Conservation (phyloP, 2,797 vertebrate genomes). For the Acomys russatus region DNA sequence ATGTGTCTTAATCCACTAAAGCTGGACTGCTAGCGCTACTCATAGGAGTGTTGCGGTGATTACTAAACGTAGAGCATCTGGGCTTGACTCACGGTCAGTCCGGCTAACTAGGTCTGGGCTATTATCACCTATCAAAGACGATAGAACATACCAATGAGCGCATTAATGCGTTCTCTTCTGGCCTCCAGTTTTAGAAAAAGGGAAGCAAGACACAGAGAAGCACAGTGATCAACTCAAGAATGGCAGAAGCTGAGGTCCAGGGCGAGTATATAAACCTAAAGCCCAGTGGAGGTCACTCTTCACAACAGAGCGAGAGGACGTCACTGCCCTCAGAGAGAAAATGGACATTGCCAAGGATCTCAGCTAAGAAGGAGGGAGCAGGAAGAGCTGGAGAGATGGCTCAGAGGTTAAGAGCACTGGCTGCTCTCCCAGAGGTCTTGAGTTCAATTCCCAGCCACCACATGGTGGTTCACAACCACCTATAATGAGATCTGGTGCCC, state of each 20-base stretch:
- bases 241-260: constrained; percentile 35
- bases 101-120: constrained; percentile 27
- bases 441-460: too few species aligned
- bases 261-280: neutral
- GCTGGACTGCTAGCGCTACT: neutral
- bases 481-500: too few species aligned
- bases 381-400: too few species aligned
- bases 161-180: constrained; percentile 17
- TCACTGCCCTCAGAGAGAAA: neutral
- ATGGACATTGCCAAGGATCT: neutral
- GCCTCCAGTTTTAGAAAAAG: constrained; percentile 59
- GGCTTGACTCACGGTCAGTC: neutral
- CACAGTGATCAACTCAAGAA: neutral
- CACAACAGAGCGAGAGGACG: neutral
- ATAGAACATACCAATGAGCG: constrained; percentile 13
- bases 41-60: neutral
- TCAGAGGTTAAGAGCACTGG: too few species aligned
- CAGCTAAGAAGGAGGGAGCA: neutral
- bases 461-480: too few species aligned
- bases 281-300: neutral
- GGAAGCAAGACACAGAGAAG: constrained; percentile 33
- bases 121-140: constrained; percentile 18
- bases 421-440: too few species aligned
- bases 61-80: constrained; percentile 11
- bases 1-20: constrained; percentile 39